A percentile compares a stretch with the other conserved stretches of the same genome.
phyloP scores from a whole-genome alignment of 2,113 vertebrate genomes.

The Oncorhynchus gorbuscha region DNA sequence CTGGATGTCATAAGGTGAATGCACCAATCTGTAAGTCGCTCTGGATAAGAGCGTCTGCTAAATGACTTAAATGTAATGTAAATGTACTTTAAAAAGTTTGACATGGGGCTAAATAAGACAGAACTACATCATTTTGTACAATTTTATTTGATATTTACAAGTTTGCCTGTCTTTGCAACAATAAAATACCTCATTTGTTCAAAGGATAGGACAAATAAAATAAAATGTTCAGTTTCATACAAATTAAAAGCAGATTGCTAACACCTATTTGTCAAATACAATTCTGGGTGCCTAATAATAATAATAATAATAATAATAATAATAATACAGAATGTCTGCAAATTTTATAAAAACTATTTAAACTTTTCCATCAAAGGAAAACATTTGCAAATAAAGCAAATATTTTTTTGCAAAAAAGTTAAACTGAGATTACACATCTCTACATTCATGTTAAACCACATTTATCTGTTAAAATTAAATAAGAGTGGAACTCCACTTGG shows the following conservation, averaged over 20 bases:
- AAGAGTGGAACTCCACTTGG: slow-evolving; percentile 29
- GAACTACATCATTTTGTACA: not conserved
- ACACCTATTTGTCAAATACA: not conserved
- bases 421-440: slow-evolving; percentile 56
- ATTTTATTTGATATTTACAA: not conserved
- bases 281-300: not conserved
- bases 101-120: not conserved
- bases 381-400: slow-evolving; percentile 13
- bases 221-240: not conserved
- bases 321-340: not conserved
- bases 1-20: too few species aligned
- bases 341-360: not conserved
- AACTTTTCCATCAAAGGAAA: slow-evolving; percentile 22
- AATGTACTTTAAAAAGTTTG: too few species aligned
- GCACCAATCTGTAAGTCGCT: too few species aligned
- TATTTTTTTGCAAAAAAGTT: slow-evolving; percentile 21
- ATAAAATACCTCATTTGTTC: not conserved
- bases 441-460: slow-evolving; percentile 53
- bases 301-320: too few species aligned
- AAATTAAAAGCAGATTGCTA: not conserved
- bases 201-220: not conserved
- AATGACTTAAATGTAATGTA: too few species aligned
- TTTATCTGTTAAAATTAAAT: slow-evolving; percentile 22
- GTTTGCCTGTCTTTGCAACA: not conserved
- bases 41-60: too few species aligned